These are phyloP conservation scores for Podarcis lilfordi DNA, from an alignment of 2,797 vertebrate species.

Conservation along the genomic window DNA sequence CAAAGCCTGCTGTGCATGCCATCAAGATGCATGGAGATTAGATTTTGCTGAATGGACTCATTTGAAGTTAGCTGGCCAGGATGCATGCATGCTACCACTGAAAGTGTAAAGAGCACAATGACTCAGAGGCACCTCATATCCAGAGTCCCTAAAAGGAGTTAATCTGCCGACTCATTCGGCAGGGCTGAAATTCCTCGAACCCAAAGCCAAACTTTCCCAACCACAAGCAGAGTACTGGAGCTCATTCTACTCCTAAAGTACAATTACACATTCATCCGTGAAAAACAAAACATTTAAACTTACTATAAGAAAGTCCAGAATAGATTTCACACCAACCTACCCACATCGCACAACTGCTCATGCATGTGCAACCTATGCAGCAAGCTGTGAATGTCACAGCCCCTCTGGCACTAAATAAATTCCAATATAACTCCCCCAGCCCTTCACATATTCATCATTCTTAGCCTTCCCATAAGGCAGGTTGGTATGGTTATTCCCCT, in stretches of 20 bases:
- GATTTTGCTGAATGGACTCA: background rate
- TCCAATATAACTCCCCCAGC: background rate
- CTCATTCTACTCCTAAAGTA: background rate
- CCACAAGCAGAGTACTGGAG: background rate
- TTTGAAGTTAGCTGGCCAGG: background rate
- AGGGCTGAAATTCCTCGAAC: background rate
- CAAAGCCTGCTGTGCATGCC: background rate
- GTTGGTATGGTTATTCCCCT: background rate
- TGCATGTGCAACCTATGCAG: background rate
- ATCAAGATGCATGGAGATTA: background rate
- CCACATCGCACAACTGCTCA: no score
- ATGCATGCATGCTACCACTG: background rate
- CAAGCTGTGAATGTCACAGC: background rate
- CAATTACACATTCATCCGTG: background rate
- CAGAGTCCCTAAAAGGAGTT: background rate
- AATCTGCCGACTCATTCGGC: slow-evolving; percentile 6
- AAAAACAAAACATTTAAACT: background rate
- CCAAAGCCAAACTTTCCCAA: background rate
- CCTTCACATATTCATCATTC: background rate
- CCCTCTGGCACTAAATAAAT: background rate
- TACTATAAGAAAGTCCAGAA: background rate
- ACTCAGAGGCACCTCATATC: background rate
- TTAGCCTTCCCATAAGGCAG: background rate
- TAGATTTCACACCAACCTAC: no score
- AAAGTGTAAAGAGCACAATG: background rate